Evolutionary conservation across 2,888 invertebrate species (phyloP), one percentile per base, ranked within the genome.

Genomic region (Brenthis ino): DNA sequence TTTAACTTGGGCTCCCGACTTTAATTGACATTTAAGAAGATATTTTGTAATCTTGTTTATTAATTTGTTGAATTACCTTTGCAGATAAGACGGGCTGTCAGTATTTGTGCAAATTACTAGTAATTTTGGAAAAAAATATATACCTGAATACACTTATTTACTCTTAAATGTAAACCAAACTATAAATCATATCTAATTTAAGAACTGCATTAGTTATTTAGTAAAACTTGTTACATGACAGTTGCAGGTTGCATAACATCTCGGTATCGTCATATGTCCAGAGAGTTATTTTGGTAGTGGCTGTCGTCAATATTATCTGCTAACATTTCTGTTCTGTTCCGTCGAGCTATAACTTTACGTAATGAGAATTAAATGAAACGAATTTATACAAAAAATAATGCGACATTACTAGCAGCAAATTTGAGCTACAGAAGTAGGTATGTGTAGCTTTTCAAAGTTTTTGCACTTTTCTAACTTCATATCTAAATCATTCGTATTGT

Each of bases 211-310:
- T 56, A 14, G 24, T 50, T 50, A 56, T 37, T 37, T 33, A 47
- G 48, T 56, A 37, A 13, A 67, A 12, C 37, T 61, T 37, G 61
- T 67, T 67, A 61, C 16, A 37, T 16, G 67, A 54, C 58, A 60
- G 57, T 57, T 57, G 61, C 67, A 61, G 56, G 55, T 67, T 67
- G 67, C 67, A 67, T 67, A 67, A 67, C 61, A 13, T 3, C 55
- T 54, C 58, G 54, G 48, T 61, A 50, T 13, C 65, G 61, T 61
- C 61, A 48, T 50, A 37, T 67, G 64, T 64, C 60, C 67, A 69
- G 71, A 71, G 69, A 56, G 66, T 56, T 70, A 70, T 70, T 70
- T 67, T 54, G 64, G 70, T 70, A 50, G 28, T 51, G 51, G 33
- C 58, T 64, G 70, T 67, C 64, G 70, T 51, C 70, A 55, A 58